A percentile compares a stretch with the other conserved stretches of the same genome.
These are phyloP conservation scores for Ichneumon xanthorius DNA, from an alignment of 2,888 invertebrate genomes.

Conservation along the genomic window DNA sequence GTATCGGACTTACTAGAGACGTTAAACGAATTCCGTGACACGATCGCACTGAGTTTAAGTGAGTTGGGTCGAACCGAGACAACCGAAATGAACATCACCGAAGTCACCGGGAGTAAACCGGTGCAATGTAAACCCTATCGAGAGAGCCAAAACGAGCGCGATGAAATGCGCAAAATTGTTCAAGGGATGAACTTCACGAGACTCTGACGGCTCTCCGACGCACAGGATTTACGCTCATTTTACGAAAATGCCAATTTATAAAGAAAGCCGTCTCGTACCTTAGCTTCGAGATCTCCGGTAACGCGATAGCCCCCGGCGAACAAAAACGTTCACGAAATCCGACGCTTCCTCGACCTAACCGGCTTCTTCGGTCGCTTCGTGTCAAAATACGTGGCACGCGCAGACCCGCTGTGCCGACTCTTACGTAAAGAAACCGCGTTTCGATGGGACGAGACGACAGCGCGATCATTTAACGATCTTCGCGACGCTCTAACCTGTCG, in stretches of 20 bases:
- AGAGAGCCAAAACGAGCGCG: conserved; percentile 36
- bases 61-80: conserved; percentile 48
- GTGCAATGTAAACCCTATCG: conserved; percentile 49
- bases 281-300: conserved; percentile 70
- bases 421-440: conserved; percentile 24
- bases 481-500: conserved; percentile 30
- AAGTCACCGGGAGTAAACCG: conserved; percentile 28
- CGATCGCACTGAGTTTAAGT: conserved; percentile 19
- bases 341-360: conserved; percentile 40
- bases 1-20: conserved; percentile 32
- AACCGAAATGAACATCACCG: conserved; percentile 45
- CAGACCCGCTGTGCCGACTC: conserved; percentile 23
- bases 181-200: conserved; percentile 19
- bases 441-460: conserved; percentile 26
- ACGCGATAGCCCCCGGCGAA: conserved; percentile 18
- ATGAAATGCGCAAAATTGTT: conserved; percentile 42
- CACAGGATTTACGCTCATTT: conserved; percentile 74
- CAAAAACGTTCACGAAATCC: conserved; percentile 40
- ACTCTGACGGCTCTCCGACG: conserved; percentile 50
- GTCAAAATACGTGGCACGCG: conserved; percentile 15
- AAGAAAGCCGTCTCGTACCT: conserved; percentile 72
- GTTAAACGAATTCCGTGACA: conserved; percentile 42
- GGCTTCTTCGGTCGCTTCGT: conserved; percentile 55
- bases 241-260: conserved; percentile 74
- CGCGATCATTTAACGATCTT: conserved; percentile 40